Evolutionary conservation across 2,888 invertebrate species (phyloP).

Genomic region (Cantharis lateralis): DNA sequence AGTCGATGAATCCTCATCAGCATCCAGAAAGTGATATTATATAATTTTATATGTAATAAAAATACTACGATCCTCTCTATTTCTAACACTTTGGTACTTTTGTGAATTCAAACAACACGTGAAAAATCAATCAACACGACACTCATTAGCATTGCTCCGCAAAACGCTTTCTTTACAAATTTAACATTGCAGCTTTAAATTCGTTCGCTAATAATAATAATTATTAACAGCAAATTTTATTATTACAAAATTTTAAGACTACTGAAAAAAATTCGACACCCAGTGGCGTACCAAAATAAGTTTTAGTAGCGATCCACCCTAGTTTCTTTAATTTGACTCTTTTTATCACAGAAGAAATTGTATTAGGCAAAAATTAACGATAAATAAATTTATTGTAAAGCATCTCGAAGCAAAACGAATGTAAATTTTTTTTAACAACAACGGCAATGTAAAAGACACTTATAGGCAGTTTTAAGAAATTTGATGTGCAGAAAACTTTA

Average conservation of each 20-base stretch:
- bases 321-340: neutral
- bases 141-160: neutral
- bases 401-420: neutral
- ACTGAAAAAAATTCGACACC: neutral
- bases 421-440: neutral
- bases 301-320: neutral
- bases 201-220: neutral
- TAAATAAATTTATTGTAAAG: neutral
- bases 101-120: neutral
- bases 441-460: constrained; percentile 1
- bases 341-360: constrained; percentile 1
- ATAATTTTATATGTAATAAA: neutral
- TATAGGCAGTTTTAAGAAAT: neutral
- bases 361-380: neutral
- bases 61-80: neutral
- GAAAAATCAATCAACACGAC: neutral
- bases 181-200: neutral
- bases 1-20: neutral
- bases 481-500: neutral
- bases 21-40: neutral
- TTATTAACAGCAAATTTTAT: neutral
- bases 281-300: neutral
- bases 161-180: neutral
- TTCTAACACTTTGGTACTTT: neutral
- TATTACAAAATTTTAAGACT: neutral